Base-by-base conservation (phyloP, 2,888 invertebrate species). In the Stomorhina lunata region DNA sequence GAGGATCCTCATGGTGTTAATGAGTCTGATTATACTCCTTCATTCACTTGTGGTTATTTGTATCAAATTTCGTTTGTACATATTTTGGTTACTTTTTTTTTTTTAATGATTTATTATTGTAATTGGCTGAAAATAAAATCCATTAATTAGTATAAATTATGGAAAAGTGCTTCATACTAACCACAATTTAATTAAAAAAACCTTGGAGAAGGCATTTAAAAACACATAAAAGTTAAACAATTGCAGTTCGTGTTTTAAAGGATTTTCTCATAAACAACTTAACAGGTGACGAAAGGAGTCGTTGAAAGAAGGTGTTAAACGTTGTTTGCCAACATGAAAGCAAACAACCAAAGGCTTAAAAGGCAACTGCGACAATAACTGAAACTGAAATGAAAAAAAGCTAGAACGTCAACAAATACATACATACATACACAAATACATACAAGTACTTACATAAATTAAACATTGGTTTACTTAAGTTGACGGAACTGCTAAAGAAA, bases 261-360 rank as follows among this genome's bases (percentile, higher is more conserved):
- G 7, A 59, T 22, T 37, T 37, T 12, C 20, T 37, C 6, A 37
- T 6, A 10, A 22, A 6, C n/a, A 37, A 37, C 15, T 2, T 20
- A n/a, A 57, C 10, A 57, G 12, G 34, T 17, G 20, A 57, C 20
- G 17, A 20, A 34, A n/a, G n/a, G 29, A 34, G 20, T 20, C 32
- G 66, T 22, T 37, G 9, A 27, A 55, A 53, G 17, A 68, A 80
- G 48, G 68, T 80, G 73, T 61, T 68, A 69, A 80, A 68, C 34
- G 66, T 34, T 80, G 50, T 45, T 40, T 53, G 27, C 59, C 9
- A 40, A 59, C 17, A 43, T 40, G 29, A 72, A 43, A 53, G 40
- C 17, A 75, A 75, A 75, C 43, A 55, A 65, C 15, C 27, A 25
- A 69, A 55, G 27, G 45, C 20, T 55, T 29, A 37, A 37, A 37